A percentile compares a stretch with the other conserved stretches of the same genome.
These are phyloP conservation scores for Seira ritae DNA, from an alignment of 2,888 invertebrate genomes.

Conservation along the genomic window DNA sequence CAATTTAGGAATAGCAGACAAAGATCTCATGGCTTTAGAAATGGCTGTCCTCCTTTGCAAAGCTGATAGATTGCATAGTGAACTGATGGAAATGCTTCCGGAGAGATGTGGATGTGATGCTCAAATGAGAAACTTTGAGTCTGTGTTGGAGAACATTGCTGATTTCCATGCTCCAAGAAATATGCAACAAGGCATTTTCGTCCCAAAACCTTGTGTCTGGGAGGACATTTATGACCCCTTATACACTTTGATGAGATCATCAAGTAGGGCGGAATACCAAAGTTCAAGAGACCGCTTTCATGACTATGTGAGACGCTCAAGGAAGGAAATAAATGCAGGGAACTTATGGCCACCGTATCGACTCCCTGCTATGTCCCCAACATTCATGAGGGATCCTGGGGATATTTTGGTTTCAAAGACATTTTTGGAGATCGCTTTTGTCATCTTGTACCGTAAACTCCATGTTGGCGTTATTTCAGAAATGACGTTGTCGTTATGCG, in stretches of 20 bases:
- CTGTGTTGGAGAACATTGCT: slow-evolving; percentile 88
- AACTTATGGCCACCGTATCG: slow-evolving; percentile 87
- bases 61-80: slow-evolving; percentile 96
- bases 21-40: slow-evolving; percentile 87
- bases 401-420: slow-evolving; percentile 75
- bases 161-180: slow-evolving; percentile 88
- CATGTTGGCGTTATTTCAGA: slow-evolving; percentile 53
- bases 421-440: slow-evolving; percentile 50
- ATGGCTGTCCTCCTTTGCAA: slow-evolving; percentile 95
- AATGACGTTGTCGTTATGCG: slow-evolving; percentile 45
- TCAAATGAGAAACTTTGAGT: slow-evolving; percentile 89
- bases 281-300: slow-evolving; percentile 95
- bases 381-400: slow-evolving; percentile 83
- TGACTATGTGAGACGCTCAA: slow-evolving; percentile 82
- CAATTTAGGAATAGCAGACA: slow-evolving; percentile 85
- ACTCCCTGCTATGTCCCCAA: slow-evolving; percentile 81
- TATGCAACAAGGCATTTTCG: slow-evolving; percentile 89
- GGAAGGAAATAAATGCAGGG: slow-evolving; percentile 78
- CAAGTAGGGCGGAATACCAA: slow-evolving; percentile 95
- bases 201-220: slow-evolving; percentile 91
- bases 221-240: slow-evolving; percentile 94
- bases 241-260: slow-evolving; percentile 92
- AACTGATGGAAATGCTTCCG: slow-evolving; percentile 95
- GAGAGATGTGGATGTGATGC: slow-evolving; percentile 92
- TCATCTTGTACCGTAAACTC: slow-evolving; percentile 51